Evolutionary conservation across 92 coral and sea anemone species (phyloP).

Genomic region (Epizoanthus scotinus): DNA sequence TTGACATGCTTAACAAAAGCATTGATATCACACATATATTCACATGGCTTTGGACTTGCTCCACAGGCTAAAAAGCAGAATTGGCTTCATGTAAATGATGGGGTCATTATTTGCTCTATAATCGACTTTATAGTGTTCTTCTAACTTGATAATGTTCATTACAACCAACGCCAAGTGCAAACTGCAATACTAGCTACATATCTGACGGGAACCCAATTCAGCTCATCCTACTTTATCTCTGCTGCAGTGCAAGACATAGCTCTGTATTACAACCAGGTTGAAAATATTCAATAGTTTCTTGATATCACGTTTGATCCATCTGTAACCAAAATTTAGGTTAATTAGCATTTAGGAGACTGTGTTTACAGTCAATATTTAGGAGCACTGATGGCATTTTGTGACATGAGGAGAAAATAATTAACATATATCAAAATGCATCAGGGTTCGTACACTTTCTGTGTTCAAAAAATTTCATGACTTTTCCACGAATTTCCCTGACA

Average conservation of each 20-base stretch:
- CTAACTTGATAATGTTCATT: not conserved
- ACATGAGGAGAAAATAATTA: too few relatives aligned
- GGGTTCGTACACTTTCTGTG: too few relatives aligned
- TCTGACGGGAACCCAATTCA: not conserved
- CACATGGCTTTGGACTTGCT: too few relatives aligned
- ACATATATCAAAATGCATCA: too few relatives aligned
- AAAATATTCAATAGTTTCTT: not conserved
- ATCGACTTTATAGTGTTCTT: not conserved
- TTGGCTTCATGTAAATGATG: not conserved
- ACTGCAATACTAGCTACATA: not conserved
- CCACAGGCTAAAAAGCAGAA: not conserved
- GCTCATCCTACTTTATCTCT: not conserved
- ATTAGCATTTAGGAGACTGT: too few relatives aligned
- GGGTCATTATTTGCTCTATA: not conserved
- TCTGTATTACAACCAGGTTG: not conserved
- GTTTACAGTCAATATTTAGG: too few relatives aligned
- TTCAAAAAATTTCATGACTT: too few relatives aligned
- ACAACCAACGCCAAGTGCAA: not conserved
- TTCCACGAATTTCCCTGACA: too few relatives aligned
- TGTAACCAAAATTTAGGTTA: not conserved
- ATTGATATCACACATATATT: too few relatives aligned
- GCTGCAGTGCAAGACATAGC: not conserved
- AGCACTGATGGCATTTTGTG: too few relatives aligned
- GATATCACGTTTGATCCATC: conserved; percentile 21
- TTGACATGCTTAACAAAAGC: too few relatives aligned